Conservation (phyloP, 2,797 vertebrate species). For the Aselliscus stoliczkanus region DNA sequence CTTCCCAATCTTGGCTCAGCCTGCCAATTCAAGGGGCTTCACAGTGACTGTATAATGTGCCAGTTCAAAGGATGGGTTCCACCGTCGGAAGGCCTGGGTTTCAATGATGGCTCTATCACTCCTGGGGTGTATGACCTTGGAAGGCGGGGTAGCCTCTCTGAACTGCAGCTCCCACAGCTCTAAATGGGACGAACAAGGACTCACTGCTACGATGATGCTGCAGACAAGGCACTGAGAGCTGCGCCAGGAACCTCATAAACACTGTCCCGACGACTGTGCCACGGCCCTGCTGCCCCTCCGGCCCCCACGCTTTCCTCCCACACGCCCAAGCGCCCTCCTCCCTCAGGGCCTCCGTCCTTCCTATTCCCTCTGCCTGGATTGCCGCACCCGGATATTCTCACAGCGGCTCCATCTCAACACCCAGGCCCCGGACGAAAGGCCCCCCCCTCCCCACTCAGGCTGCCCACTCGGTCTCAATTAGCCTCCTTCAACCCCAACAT, state of each 20-base stretch:
- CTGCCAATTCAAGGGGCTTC: background rate
- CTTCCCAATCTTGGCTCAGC: background rate
- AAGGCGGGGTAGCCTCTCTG: background rate
- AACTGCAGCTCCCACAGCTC: background rate
- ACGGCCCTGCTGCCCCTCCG: accelerated
- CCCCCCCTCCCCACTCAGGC: background rate
- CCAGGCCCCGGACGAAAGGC: background rate
- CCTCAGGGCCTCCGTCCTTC: background rate
- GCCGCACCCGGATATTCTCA: accelerated
- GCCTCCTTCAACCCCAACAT: background rate
- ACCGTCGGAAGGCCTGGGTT: background rate
- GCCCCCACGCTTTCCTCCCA: background rate
- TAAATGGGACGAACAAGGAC: background rate
- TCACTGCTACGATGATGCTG: accelerated
- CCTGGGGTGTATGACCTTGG: background rate
- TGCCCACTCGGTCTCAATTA: background rate
- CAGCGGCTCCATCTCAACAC: background rate
- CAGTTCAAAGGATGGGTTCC: background rate
- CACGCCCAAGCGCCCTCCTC: background rate
- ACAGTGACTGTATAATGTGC: background rate
- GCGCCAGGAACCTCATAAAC: accelerated
- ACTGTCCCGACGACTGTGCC: too few species aligned
- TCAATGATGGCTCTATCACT: background rate
- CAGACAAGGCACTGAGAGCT: background rate
- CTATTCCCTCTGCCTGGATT: background rate